Percentiles rank a stretch among this genome's conserved stretches.
phyloP scores from a whole-genome alignment of 2,888 invertebrate genomes.

The Sthenelais limicola region DNA sequence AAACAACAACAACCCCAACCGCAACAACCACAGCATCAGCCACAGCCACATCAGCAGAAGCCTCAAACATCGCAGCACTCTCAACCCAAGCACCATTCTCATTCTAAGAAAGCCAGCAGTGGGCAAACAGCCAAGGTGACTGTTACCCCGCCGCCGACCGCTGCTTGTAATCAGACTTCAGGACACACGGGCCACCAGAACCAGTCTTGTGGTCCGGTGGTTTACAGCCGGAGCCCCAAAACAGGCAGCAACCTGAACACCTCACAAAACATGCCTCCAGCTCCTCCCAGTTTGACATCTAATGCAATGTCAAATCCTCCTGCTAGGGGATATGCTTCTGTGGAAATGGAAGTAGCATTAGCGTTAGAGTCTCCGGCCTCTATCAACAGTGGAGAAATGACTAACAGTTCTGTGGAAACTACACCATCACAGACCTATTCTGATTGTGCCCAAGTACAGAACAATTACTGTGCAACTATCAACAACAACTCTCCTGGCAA shows the following conservation, averaged over 20 bases:
- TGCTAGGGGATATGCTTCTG: conserved; percentile 1
- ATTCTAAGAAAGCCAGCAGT: neutral
- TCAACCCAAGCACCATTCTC: conserved; percentile 4
- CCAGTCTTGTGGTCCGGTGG: neutral
- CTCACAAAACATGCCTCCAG: conserved; percentile 20
- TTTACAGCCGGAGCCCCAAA: conserved; percentile 3
- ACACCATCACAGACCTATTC: conserved; percentile 62
- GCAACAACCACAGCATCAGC: conserved; percentile 6
- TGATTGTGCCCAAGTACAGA: conserved; percentile 68
- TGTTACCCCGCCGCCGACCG: conserved; percentile 17
- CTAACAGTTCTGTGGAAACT: conserved; percentile 78
- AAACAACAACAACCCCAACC: neutral
- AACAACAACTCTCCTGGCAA: conserved; percentile 49
- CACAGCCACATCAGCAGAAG: conserved; percentile 6
- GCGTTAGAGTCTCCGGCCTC: conserved; percentile 91
- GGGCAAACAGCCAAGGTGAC: conserved; percentile 6
- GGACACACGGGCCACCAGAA: neutral
- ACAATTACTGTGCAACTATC: conserved; percentile 46
- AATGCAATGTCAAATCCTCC: neutral
- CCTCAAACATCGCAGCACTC: neutral
- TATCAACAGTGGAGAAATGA: conserved; percentile 86
- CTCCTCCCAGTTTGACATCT: conserved; percentile 11
- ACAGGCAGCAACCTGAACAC: conserved; percentile 7
- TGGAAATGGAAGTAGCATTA: conserved; percentile 77
- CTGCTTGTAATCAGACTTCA: neutral